Percentiles rank a stretch among this genome's conserved stretches.
Conservation (phyloP, 1,140 invertebrate genomes). For the Thereuonema tuberculata region DNA sequence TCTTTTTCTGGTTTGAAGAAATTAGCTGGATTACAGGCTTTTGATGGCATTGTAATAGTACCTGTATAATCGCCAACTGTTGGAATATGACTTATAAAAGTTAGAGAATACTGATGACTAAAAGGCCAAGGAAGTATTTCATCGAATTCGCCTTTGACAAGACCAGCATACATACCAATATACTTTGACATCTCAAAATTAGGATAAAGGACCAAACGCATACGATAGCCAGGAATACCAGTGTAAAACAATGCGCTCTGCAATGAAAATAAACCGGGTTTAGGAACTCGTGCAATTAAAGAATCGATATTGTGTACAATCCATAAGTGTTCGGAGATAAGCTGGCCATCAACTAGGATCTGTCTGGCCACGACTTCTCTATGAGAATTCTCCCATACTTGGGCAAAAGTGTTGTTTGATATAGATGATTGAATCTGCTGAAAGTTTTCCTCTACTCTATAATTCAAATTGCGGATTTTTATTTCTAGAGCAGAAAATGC, state of each 20-base stretch:
- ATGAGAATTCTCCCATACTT: not conserved
- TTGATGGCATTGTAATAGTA: not conserved
- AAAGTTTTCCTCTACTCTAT: no score
- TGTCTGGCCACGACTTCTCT: not conserved
- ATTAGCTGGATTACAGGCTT: not conserved
- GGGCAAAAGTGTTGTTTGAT: no score
- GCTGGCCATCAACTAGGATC: not conserved
- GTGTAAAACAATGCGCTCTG: not conserved
- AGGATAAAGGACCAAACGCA: not conserved
- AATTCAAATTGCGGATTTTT: no score
- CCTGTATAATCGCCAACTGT: not conserved
- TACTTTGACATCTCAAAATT: not conserved
- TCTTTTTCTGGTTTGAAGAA: not conserved
- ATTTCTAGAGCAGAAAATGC: no score
- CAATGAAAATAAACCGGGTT: not conserved
- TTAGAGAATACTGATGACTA: not conserved
- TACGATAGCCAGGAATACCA: not conserved
- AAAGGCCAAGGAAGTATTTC: slow-evolving; percentile 3
- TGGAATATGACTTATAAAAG: not conserved
- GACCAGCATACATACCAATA: not conserved
- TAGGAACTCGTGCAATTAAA: not conserved
- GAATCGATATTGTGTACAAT: slow-evolving; percentile 1
- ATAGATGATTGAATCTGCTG: no score
- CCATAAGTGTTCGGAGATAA: not conserved
- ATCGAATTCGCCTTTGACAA: not conserved